Percentiles rank a stretch among this genome's conserved stretches.
Conservation (phyloP, 2,797 vertebrate genomes). For the Neomorphus geoffroyi region DNA sequence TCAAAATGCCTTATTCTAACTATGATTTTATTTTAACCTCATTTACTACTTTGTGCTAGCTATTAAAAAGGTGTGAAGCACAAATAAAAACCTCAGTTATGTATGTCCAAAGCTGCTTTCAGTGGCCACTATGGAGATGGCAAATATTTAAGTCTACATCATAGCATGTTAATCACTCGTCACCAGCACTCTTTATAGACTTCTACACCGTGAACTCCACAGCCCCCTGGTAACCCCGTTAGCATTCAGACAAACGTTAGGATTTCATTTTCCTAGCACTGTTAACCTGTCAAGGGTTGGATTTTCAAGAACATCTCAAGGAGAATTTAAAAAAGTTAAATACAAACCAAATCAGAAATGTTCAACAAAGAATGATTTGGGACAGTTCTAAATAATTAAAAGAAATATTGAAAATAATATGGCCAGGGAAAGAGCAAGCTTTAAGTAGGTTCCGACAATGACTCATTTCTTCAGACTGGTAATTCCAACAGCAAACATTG, state of each 20-base stretch:
- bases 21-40: neutral
- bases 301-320: neutral
- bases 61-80: neutral
- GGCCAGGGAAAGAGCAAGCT: neutral
- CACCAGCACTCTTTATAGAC: neutral
- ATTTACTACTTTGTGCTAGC: neutral
- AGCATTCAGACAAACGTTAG: neutral
- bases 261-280: neutral
- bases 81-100: neutral
- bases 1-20: neutral
- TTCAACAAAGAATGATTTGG: neutral
- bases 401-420: neutral
- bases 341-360: neutral
- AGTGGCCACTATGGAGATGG: neutral
- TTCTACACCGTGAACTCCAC: neutral
- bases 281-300: neutral
- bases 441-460: neutral
- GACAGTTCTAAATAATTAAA: neutral
- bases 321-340: neutral
- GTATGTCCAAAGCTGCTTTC: neutral
- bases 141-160: neutral
- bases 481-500: neutral
- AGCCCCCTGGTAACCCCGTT: neutral
- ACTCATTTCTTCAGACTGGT: neutral
- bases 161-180: neutral